phyloP scores from a whole-genome alignment of 2,113 vertebrate species.

The human region GRCh38 chr18:5751501-5752000 shows the following conservation, averaged over 20 bases:
- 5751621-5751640: neutral
- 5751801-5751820: neutral
- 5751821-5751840: neutral
- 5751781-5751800: neutral
- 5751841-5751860: neutral
- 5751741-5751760: neutral
- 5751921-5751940: rapidly evolving
- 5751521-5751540: neutral
- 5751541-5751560: neutral
- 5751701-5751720: neutral
- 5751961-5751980: neutral
- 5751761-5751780: neutral
- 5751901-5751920: too few species aligned
- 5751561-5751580: neutral
- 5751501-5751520: neutral
- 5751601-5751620: neutral
- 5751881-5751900: neutral
- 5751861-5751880: neutral
- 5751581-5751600: neutral
- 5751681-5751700: neutral
- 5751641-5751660: neutral
- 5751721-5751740: neutral
- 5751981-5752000: neutral
- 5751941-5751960: neutral
- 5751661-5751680: neutral